Percentiles rank a stretch among this genome's conserved stretches.
phyloP scores from a whole-genome alignment of 1,140 invertebrate genomes.

The Drosophila navojoa region DNA sequence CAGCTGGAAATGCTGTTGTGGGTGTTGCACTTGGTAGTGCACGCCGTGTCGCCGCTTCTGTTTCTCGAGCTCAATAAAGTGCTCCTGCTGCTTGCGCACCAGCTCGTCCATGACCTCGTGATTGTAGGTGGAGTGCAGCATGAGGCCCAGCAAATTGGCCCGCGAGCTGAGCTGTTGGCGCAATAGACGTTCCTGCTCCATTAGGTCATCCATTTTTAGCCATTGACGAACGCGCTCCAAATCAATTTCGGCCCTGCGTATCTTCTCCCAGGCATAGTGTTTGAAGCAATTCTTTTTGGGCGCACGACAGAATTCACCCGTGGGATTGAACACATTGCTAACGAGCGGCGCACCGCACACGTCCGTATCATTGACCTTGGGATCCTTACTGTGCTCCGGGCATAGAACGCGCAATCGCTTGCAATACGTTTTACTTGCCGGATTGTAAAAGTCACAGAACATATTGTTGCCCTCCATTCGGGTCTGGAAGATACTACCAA shows the following conservation, averaged over 20 bases:
- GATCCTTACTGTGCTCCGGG: slow-evolving; percentile 98
- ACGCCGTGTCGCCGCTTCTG: slow-evolving; percentile 58
- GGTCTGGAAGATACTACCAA: slow-evolving; percentile 97
- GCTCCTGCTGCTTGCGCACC: slow-evolving; percentile 75
- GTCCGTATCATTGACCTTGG: slow-evolving; percentile 92
- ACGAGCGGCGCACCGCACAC: slow-evolving; percentile 97
- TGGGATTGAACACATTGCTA: slow-evolving; percentile 91
- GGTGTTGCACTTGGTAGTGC: slow-evolving; percentile 35
- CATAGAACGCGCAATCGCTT: slow-evolving; percentile 97
- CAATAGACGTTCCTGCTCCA: slow-evolving; percentile 97
- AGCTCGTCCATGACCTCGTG: slow-evolving; percentile 93
- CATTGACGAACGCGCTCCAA: slow-evolving; percentile 92
- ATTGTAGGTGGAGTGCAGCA: slow-evolving; percentile 97
- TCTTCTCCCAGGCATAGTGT: slow-evolving; percentile 98
- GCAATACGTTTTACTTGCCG: slow-evolving; percentile 95
- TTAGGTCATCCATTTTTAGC: slow-evolving; percentile 97
- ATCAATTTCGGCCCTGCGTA: slow-evolving; percentile 94
- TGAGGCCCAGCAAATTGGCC: slow-evolving; percentile 94
- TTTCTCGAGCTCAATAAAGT: slow-evolving; percentile 65
- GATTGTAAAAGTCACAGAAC: slow-evolving; percentile 99
- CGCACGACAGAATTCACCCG: slow-evolving; percentile 88
- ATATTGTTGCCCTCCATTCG: slow-evolving; percentile 96
- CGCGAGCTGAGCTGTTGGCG: slow-evolving; percentile 93
- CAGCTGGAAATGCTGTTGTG: slow-evolving; percentile 13
- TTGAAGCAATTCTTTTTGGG: slow-evolving; percentile 96